Percentiles rank a stretch among this genome's conserved stretches.
Evolutionary conservation across 2,797 vertebrate genomes (phyloP).

Genomic region (Coluber constrictor): DNA sequence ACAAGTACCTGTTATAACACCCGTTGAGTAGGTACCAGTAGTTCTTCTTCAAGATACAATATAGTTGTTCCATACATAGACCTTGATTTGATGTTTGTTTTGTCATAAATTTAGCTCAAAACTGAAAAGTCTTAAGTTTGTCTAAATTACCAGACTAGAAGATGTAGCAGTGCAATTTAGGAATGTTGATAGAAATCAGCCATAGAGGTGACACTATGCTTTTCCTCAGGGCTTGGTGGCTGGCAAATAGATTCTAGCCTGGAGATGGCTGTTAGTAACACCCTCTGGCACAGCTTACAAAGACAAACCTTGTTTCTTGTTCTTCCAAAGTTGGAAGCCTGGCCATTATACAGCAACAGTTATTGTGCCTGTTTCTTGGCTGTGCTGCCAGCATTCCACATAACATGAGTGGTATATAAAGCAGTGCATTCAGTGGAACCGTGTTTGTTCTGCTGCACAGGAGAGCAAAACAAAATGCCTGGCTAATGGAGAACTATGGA

Average conservation of each 20-base stretch:
- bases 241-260: background rate
- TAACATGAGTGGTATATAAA: constrained; percentile 56
- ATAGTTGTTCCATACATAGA: background rate
- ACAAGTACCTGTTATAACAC: background rate
- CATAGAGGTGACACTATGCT: background rate
- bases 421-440: constrained; percentile 58
- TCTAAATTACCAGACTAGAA: background rate
- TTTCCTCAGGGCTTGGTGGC: background rate
- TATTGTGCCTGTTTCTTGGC: constrained; percentile 22
- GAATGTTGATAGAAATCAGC: background rate
- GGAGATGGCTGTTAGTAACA: background rate
- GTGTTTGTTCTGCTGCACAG: constrained; percentile 34
- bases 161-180: background rate
- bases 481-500: constrained; percentile 51
- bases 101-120: background rate
- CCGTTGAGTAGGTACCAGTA: background rate
- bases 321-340: background rate
- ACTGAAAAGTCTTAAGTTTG: background rate
- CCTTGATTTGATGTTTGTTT: background rate
- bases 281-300: background rate
- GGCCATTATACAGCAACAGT: constrained; percentile 36
- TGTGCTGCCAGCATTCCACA: constrained; percentile 19
- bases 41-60: background rate
- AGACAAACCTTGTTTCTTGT: background rate
- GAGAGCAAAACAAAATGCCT: constrained; percentile 28